Base-by-base conservation (phyloP, 1,140 invertebrate species). In the Solenopsis fugax region DNA sequence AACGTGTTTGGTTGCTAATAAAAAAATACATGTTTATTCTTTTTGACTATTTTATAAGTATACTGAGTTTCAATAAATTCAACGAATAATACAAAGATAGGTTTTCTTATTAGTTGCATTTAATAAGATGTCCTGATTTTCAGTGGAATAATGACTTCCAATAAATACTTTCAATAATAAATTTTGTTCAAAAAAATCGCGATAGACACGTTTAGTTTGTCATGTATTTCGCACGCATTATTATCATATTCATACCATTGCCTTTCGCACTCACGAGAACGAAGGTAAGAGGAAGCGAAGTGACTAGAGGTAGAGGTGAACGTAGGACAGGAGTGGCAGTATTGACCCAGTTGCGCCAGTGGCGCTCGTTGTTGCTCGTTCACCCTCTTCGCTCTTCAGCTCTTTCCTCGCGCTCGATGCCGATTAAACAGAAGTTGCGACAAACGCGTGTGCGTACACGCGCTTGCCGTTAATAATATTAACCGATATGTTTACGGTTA, bases 341-440 rank as follows among this genome's bases (percentile, higher is more conserved):
- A 93, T 93, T 93, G 93, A 93, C 93, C 93, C 92, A 93, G 92
- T 92, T 84, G 77, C 48, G 77, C 48, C 88, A 88, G 87, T 86
- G 90, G 85, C 85, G 87, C 86, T 91, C 76, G 72, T 75, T 86
- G 89, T 78, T 84, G 85, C 86, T 91, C 75, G 62, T 88, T 90
- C 86, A 54, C 73, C 88, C 78, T 87, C 77, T 85, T 75, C 52
- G 18, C 73, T 37, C 87, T 85, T 73, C 65, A 24, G 34, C 58
- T 48, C 80, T 76, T 73, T 50, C 84, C 75, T 52, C 48, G 24
- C 48, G 65, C 76, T 69, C 48, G 60, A 34, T 58, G 73, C 48
- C 69, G 90, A 78, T 84, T 69, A 88, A 41, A 50, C 34, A 34
- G 54, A 75, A 64, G 56, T 34, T 34, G 50, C 29, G 41, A 24